Evolutionary conservation across 2,113 vertebrate genomes (phyloP), one percentile per base, ranked within the genome.

Genomic region (Platycercus adscitus): DNA sequence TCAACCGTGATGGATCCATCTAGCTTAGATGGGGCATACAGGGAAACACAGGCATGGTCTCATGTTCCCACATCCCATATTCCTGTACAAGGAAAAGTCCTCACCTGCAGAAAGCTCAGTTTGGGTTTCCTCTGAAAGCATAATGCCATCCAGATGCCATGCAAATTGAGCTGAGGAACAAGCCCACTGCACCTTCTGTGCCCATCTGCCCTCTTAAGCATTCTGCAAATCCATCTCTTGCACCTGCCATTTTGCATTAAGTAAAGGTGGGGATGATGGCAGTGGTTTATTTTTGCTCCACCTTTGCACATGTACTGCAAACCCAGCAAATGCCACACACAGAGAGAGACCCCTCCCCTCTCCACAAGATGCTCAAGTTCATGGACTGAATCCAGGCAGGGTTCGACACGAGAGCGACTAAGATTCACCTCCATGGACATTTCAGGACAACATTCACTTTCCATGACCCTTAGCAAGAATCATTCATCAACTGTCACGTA

Each of bases 1-100:
- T 81, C 37, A 28, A 0, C 29, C 0, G 0, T 10, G 19, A 21
- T 35, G 5, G 28, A 86, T 53, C 19, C 52, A 69, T 39, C 41
- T 26, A 37, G 5, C 6, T 65, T 29, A 65, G 78, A 6, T 15
- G 16, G 6, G 13, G 10, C 24, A 39, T 7, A 8, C 46, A 69
- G n/a, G 26, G 17, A 82, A 90, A 80, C 25, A 24, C 49, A 72
- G 53, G 35, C 29, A 72, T 28, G 39, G 35, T 29, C 23, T 71
- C 35, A 12, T 4, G 1, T 39, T 61, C 46, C 18, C 12, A 49
- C 35, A 44, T 41, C 31, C 77, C 35, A 6, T 9, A 76, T 49
- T 61, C 8, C 64, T 84, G 55, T 17, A 44, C 8, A 86, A 77
- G 63, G 44, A 31, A 16, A 70, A 47, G 6, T 35, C 31, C 18